Percentiles rank a stretch among this genome's conserved stretches.
These are phyloP conservation scores for Drosophila asahinai DNA, from an alignment of 1,140 invertebrate genomes.

Conservation along the genomic window DNA sequence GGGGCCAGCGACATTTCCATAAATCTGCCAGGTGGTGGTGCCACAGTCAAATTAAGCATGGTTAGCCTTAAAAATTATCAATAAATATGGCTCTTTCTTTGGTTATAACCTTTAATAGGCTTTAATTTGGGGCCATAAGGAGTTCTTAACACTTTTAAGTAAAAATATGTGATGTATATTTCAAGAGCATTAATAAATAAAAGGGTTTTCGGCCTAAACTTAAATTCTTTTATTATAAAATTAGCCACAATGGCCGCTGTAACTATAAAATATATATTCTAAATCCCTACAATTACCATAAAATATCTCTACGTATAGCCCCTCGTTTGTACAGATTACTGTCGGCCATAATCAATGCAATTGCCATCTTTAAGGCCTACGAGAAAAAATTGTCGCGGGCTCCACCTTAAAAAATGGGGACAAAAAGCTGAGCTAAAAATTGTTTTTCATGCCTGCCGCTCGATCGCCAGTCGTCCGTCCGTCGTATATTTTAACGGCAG, in stretches of 20 bases:
- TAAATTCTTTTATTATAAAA: too few relatives aligned
- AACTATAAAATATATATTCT: not conserved
- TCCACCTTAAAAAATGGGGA: conserved; percentile 74
- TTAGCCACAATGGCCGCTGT: too few relatives aligned
- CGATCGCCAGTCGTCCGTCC: conserved; percentile 57
- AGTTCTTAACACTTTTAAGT: too few relatives aligned
- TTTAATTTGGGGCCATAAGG: not conserved
- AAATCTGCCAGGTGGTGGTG: conserved; percentile 68
- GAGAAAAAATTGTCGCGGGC: conserved; percentile 50
- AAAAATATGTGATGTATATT: not conserved
- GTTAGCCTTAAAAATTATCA: conserved; percentile 33
- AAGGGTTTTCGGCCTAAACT: too few relatives aligned
- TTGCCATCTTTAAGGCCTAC: conserved; percentile 29
- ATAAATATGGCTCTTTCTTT: conserved; percentile 5
- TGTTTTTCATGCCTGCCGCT: conserved; percentile 50
- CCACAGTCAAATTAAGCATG: conserved; percentile 29
- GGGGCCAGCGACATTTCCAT: conserved; percentile 45
- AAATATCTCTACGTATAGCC: not conserved
- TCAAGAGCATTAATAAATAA: not conserved
- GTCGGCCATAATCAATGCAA: conserved; percentile 25
- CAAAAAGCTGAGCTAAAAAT: conserved; percentile 40
- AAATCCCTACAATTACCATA: not conserved
- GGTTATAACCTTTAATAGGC: not conserved
- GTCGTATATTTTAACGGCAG: conserved; percentile 75
- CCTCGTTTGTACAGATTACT: conserved; percentile 23